Percentiles rank a stretch among this genome's conserved stretches.
Evolutionary conservation across 2,888 invertebrate species (phyloP).

Genomic region (Ophraella communa): DNA sequence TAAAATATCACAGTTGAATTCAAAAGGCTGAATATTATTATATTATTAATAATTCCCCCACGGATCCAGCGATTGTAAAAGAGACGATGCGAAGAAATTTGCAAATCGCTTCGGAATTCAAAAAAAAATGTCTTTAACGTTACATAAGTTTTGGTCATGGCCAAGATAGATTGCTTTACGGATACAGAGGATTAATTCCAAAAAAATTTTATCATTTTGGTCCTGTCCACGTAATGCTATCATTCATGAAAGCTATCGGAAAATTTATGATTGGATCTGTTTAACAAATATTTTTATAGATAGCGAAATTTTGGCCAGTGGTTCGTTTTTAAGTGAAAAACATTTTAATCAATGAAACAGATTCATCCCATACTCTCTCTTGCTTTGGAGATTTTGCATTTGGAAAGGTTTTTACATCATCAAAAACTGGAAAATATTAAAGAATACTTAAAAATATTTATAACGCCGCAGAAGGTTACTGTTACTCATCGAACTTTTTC

Average conservation of each 20-base stretch:
- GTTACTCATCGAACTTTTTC: no score
- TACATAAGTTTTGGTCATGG: no score
- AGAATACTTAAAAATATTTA: constrained; percentile 6
- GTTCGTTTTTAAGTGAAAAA: constrained; percentile 42
- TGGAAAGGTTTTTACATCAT: constrained; percentile 40
- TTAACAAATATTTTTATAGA: constrained; percentile 39
- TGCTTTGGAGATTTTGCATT: constrained; percentile 43
- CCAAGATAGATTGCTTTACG: no score
- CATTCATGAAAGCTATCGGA: constrained; percentile 45
- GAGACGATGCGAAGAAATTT: constrained; percentile 23
- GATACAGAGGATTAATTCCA: constrained; percentile 25
- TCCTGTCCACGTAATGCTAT: constrained; percentile 45
- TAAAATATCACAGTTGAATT: constrained; percentile 25
- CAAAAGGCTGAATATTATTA: constrained; percentile 42
- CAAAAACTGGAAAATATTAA: constrained; percentile 5
- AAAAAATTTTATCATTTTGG: constrained; percentile 45
- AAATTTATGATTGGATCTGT: constrained; percentile 39
- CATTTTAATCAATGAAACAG: constrained; percentile 17
- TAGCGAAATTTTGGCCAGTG: constrained; percentile 42
- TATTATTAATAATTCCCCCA: constrained; percentile 43
- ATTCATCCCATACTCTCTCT: constrained; percentile 39
- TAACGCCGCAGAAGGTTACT: constrained; percentile 24
- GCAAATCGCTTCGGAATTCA: constrained; percentile 20
- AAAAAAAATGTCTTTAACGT: constrained; percentile 19
- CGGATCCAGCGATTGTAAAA: constrained; percentile 34